These are phyloP conservation scores for Cephus pygmeus DNA, from an alignment of 2,888 invertebrate species.

Conservation along the genomic window DNA sequence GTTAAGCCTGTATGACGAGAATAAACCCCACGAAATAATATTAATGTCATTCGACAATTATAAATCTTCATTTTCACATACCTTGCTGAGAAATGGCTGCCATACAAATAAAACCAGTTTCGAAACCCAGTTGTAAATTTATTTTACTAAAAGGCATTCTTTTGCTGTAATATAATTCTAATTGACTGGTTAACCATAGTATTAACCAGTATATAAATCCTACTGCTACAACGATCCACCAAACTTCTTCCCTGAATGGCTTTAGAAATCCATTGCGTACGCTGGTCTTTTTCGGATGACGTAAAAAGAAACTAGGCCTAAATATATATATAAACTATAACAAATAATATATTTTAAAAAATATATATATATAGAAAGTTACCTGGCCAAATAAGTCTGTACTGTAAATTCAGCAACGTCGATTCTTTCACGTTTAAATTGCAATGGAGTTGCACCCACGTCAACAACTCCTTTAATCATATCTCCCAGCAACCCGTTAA, in stretches of 20 bases:
- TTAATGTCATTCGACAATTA: neutral
- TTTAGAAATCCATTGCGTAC: slow-evolving; percentile 74
- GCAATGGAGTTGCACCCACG: slow-evolving; percentile 75
- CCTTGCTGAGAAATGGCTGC: slow-evolving; percentile 68
- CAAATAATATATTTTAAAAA: neutral
- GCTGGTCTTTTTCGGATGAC: slow-evolving; percentile 74
- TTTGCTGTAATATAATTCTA: slow-evolving; percentile 34
- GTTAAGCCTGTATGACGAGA: slow-evolving; percentile 61
- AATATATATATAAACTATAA: slow-evolving; percentile 23
- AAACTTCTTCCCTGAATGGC: slow-evolving; percentile 72
- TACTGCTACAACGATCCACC: slow-evolving; percentile 67
- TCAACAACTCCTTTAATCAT: slow-evolving; percentile 67
- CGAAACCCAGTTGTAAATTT: slow-evolving; percentile 39
- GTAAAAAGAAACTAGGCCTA: slow-evolving; percentile 76
- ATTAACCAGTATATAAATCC: slow-evolving; percentile 41
- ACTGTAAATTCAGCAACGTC: slow-evolving; percentile 71
- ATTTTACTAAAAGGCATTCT: slow-evolving; percentile 25
- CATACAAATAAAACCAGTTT: slow-evolving; percentile 61
- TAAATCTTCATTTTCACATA: slow-evolving; percentile 18
- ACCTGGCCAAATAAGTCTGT: slow-evolving; percentile 74
- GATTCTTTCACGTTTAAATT: slow-evolving; percentile 73
- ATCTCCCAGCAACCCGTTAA: slow-evolving; percentile 51
- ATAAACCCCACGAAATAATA: neutral
- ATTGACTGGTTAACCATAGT: slow-evolving; percentile 37
- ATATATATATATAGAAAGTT: slow-evolving; percentile 25